Evolutionary conservation across 1,140 invertebrate genomes (phyloP).

Genomic region (Cherax destructor): DNA sequence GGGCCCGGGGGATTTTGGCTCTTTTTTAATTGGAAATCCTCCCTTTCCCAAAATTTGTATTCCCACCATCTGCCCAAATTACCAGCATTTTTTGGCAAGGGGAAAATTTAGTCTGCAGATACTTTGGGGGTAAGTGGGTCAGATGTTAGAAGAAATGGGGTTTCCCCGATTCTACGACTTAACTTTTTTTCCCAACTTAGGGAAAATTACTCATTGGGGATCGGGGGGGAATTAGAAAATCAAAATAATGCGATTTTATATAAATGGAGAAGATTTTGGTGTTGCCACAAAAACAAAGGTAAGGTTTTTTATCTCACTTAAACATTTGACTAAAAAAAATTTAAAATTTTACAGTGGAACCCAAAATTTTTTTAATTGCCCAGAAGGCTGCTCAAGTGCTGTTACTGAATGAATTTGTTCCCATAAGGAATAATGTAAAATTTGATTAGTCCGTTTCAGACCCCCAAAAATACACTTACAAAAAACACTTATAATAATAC

Average conservation of each 20-base stretch:
- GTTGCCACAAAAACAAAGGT: slow-evolving; percentile 86
- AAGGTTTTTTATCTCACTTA: slow-evolving; percentile 44
- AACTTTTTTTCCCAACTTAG: slow-evolving; percentile 84
- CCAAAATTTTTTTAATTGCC: too few relatives aligned
- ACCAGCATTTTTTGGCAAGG: slow-evolving; percentile 78
- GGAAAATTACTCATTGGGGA: slow-evolving; percentile 86
- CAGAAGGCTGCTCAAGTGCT: too few relatives aligned
- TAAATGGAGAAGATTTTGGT: slow-evolving; percentile 91
- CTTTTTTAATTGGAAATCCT: slow-evolving; percentile 86
- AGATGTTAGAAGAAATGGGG: slow-evolving; percentile 81
- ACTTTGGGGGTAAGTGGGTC: slow-evolving; percentile 79
- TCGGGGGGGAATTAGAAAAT: slow-evolving; percentile 77
- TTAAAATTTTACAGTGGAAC: too few relatives aligned
- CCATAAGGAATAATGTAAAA: too few relatives aligned
- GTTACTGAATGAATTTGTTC: too few relatives aligned
- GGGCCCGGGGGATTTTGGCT: slow-evolving; percentile 84
- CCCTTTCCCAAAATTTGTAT: slow-evolving; percentile 81
- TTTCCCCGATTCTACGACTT: slow-evolving; percentile 74
- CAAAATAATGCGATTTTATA: slow-evolving; percentile 78
- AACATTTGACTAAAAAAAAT: too few relatives aligned
- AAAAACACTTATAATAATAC: too few relatives aligned
- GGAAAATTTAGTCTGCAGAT: slow-evolving; percentile 73
- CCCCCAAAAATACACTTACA: too few relatives aligned
- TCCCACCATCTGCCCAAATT: slow-evolving; percentile 78
- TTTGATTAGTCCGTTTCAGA: too few relatives aligned